phyloP scores from a whole-genome alignment of 2,888 invertebrate species.

The Cremastinae sp. region DNA sequence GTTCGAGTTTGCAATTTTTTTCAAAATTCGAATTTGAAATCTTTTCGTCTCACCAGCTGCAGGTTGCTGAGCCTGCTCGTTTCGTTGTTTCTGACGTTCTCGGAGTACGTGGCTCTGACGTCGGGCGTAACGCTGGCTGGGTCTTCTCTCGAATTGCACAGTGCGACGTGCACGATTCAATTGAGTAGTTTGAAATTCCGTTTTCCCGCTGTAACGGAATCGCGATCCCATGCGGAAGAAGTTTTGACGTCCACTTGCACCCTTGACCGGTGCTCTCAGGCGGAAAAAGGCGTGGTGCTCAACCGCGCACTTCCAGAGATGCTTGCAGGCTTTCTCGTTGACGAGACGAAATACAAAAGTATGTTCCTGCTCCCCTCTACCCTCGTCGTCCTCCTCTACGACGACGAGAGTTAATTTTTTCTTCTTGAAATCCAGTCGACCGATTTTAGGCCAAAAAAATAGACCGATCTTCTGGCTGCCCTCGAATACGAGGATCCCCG shows the following conservation, averaged over 20 bases:
- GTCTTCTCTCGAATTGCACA: constrained; percentile 97
- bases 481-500: constrained; percentile 99
- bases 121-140: constrained; percentile 97
- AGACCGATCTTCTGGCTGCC: constrained; percentile 97
- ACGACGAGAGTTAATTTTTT: constrained; percentile 98
- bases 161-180: constrained; percentile 94
- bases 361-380: constrained; percentile 95
- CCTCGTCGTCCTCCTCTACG: constrained; percentile 99
- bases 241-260: constrained; percentile 94
- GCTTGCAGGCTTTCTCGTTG: constrained; percentile 99
- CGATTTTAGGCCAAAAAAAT: constrained; percentile 99
- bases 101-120: constrained; percentile 93
- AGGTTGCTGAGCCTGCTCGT: constrained; percentile 66
- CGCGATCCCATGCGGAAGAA: constrained; percentile 99
- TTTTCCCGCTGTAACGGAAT: constrained; percentile 97
- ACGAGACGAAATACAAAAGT: constrained; percentile 98
- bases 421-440: constrained; percentile 98
- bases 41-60: constrained; percentile 67
- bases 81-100: constrained; percentile 87
- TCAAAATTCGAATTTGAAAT: constrained; percentile 4
- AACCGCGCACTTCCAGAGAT: constrained; percentile 99
- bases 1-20: constrained; percentile 70
- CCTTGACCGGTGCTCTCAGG: constrained; percentile 92
- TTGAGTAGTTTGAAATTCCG: constrained; percentile 98
- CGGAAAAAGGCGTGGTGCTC: constrained; percentile 99